A percentile compares a stretch with the other conserved stretches of the same genome.
Evolutionary conservation across 2,113 vertebrate species (phyloP).

Genomic region (Penelope pileata): DNA sequence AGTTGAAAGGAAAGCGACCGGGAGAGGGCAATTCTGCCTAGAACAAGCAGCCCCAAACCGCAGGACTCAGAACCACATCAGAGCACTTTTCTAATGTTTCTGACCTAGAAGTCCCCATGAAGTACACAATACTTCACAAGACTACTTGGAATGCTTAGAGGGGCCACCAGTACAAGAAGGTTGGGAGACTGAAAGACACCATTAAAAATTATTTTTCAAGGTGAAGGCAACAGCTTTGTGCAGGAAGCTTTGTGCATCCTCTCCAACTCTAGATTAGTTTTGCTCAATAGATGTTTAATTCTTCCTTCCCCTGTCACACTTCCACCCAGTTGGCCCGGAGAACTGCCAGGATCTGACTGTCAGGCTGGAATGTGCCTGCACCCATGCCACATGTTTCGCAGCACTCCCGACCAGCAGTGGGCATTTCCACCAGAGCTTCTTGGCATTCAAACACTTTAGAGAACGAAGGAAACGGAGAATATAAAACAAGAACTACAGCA

Average conservation of each 20-base stretch:
- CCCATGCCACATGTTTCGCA: neutral
- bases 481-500: neutral
- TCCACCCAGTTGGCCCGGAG: neutral
- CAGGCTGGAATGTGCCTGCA: neutral
- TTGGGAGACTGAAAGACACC: neutral
- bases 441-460: too few relatives aligned
- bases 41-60: neutral
- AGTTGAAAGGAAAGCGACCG: neutral
- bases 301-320: neutral
- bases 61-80: fast-evolving
- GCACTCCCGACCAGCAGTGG: neutral
- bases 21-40: neutral
- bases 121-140: neutral
- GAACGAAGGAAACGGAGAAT: too few relatives aligned
- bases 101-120: neutral
- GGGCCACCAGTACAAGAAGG: neutral
- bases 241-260: neutral
- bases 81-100: neutral
- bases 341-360: neutral
- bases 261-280: neutral
- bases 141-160: neutral
- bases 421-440: neutral
- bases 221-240: neutral
- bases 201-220: neutral
- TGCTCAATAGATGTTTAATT: neutral